Conservation (phyloP, 92 coral and sea anemone genomes). For the Porites lobata region DNA sequence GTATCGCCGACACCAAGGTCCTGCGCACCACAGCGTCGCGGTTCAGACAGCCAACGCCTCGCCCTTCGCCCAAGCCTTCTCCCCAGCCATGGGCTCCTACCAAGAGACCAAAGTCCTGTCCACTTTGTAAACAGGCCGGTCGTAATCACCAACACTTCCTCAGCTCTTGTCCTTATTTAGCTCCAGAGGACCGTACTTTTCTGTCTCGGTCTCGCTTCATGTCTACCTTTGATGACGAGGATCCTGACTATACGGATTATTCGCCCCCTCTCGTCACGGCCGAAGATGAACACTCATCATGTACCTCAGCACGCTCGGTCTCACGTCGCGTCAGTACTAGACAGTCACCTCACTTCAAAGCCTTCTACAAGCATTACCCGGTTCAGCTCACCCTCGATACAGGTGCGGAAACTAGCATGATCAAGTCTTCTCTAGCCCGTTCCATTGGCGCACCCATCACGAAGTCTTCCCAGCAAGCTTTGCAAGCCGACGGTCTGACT, state of each 20-base stretch:
- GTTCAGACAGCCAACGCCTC: not conserved
- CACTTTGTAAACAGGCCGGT: slow-evolving; percentile 48
- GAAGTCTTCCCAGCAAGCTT: too few relatives aligned
- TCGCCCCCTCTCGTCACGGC: too few relatives aligned
- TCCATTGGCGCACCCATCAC: slow-evolving; percentile 4
- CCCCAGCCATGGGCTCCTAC: slow-evolving; percentile 28
- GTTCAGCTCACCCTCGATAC: not conserved
- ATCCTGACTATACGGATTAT: too few relatives aligned
- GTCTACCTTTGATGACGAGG: too few relatives aligned
- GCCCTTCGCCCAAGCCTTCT: slow-evolving; percentile 8
- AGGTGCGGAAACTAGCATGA: not conserved
- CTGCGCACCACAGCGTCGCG: slow-evolving; percentile 38
- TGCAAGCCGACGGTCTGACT: too few relatives aligned
- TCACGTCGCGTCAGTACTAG: too few relatives aligned
- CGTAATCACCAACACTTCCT: slow-evolving; percentile 40
- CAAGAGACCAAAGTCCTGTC: not conserved
- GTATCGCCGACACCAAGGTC: slow-evolving; percentile 30
- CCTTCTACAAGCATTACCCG: not conserved
- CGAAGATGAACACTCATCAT: too few relatives aligned
- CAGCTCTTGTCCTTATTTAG: not conserved
- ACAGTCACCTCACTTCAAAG: too few relatives aligned
- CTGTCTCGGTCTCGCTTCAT: not conserved
- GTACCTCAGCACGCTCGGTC: not conserved
- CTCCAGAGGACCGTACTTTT: slow-evolving; percentile 6
- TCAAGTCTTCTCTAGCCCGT: slow-evolving; percentile 30